phyloP scores from a whole-genome alignment of 2,888 invertebrate species.

The Gibbula magus region DNA sequence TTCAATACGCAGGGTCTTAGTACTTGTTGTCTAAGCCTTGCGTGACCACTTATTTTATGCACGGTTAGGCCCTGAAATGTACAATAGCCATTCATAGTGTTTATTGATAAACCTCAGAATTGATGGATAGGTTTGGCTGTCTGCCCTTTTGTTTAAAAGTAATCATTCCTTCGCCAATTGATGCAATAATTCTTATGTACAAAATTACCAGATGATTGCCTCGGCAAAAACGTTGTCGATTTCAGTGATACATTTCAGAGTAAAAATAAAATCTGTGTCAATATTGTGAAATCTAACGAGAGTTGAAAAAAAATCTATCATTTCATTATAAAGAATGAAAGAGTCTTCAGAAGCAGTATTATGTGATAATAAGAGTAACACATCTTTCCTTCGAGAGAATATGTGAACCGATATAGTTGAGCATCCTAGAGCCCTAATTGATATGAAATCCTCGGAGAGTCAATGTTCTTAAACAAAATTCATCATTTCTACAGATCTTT shows the following conservation, averaged over 20 bases:
- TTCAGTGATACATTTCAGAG: neutral
- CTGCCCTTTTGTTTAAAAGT: neutral
- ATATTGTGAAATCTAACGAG: constrained; percentile 5
- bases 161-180: neutral
- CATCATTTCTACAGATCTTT: neutral
- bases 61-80: neutral
- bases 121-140: neutral
- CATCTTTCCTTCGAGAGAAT: too few species aligned
- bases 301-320: too few species aligned
- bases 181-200: neutral
- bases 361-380: too few species aligned
- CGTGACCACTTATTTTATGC: constrained; percentile 1
- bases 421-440: neutral
- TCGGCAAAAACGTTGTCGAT: neutral
- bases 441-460: neutral
- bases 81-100: neutral
- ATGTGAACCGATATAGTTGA: neutral
- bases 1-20: neutral
- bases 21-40: neutral
- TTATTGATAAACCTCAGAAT: neutral
- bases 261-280: neutral
- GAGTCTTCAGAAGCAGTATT: neutral
- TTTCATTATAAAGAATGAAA: neutral
- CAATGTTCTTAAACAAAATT: neutral
- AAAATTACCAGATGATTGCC: neutral